These are phyloP conservation scores for Lycaon pictus DNA, from an alignment of 2,113 vertebrate genomes.

Conservation along the genomic window DNA sequence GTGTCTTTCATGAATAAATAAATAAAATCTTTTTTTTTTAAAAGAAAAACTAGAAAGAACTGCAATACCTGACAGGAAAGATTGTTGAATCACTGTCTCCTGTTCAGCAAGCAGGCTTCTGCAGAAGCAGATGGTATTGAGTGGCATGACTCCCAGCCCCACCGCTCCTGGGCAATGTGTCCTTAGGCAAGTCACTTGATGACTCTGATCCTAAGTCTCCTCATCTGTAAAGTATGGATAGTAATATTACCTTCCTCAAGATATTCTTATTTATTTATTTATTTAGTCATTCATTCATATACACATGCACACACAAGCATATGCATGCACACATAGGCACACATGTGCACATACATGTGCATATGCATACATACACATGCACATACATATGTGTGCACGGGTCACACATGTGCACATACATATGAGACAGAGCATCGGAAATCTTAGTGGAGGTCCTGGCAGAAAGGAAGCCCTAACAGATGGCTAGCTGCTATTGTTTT, in stretches of 20 bases:
- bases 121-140: not conserved
- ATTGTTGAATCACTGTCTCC: not conserved
- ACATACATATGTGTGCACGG: not conserved
- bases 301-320: too few species aligned
- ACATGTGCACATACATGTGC: not conserved
- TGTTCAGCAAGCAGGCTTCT: too few species aligned
- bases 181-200: not conserved
- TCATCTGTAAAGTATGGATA: not conserved
- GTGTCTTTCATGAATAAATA: too few species aligned
- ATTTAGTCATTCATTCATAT: too few species aligned
- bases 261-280: not conserved
- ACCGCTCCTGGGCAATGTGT: too few species aligned
- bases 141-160: not conserved
- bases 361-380: rapidly evolving
- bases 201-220: not conserved
- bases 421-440: not conserved
- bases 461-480: not conserved
- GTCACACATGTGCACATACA: rapidly evolving
- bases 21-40: too few species aligned
- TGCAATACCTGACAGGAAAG: not conserved
- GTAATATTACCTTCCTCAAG: not conserved
- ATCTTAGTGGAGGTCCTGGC: not conserved
- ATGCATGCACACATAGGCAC: too few species aligned
- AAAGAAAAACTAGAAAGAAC: not conserved
- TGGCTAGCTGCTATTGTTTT: not conserved